Conservation (phyloP, 2,888 invertebrate genomes). For the Caenorhabditis sp. region DNA sequence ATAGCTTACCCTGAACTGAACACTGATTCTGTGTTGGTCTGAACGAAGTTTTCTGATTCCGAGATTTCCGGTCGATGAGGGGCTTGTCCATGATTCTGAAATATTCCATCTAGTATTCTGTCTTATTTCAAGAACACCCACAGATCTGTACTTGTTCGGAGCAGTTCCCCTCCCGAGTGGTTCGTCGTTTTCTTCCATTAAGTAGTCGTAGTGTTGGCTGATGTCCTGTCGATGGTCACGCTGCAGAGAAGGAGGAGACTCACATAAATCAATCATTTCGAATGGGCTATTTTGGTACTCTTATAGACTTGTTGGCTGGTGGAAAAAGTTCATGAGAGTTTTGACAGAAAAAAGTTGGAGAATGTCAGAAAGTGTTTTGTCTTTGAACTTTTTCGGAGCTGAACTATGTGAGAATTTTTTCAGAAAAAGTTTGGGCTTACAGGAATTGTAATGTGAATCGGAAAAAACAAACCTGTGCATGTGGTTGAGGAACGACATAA, state of each 20-base stretch:
- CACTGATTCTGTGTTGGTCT: constrained; percentile 49
- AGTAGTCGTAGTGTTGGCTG: constrained; percentile 62
- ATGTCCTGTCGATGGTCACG: constrained; percentile 60
- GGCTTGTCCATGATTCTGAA: constrained; percentile 44
- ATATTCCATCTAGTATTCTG: not conserved
- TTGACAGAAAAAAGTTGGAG: not conserved
- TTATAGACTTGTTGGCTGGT: not conserved
- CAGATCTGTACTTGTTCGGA: constrained; percentile 48
- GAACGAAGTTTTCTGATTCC: constrained; percentile 34
- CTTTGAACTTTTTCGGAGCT: not conserved
- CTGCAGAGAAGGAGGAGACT: constrained; percentile 35
- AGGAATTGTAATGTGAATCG: no score
- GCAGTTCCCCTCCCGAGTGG: constrained; percentile 53
- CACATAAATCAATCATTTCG: constrained; percentile 52
- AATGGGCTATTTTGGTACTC: constrained; percentile 36
- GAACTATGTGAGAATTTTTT: not conserved
- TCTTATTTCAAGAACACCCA: not conserved
- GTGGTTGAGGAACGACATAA: constrained; percentile 62
- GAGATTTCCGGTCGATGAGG: constrained; percentile 29
- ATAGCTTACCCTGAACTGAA: constrained; percentile 60
- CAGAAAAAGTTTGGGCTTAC: no score
- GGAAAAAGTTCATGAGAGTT: constrained; percentile 22
- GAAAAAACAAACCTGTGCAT: constrained; percentile 38
- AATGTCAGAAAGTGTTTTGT: not conserved
- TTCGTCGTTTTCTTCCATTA: constrained; percentile 61